Conservation (phyloP, 2,888 invertebrate species). For the Lasioglossum marginatum region DNA sequence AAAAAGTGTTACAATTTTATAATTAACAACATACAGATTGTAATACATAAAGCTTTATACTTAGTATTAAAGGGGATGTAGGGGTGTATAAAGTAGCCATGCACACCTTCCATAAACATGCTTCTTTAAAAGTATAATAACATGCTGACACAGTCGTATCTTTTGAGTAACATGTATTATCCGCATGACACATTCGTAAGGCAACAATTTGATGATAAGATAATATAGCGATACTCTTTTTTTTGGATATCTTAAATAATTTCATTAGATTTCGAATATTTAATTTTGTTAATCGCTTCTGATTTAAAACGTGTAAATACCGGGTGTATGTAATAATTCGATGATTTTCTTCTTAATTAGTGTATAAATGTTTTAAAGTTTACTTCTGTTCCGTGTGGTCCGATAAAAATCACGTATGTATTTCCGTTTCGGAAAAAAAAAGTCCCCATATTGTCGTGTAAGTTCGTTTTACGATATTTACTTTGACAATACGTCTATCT, state of each 20-base stretch:
- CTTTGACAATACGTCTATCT: neutral
- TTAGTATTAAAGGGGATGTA: slow-evolving; percentile 11
- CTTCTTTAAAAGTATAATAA: slow-evolving; percentile 19
- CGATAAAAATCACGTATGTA: neutral
- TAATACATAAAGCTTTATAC: slow-evolving; percentile 16
- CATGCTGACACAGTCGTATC: slow-evolving; percentile 21
- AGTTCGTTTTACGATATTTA: slow-evolving; percentile 17
- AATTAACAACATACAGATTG: neutral
- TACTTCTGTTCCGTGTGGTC: neutral
- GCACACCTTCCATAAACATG: neutral
- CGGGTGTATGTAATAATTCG: neutral
- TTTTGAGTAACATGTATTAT: slow-evolving; percentile 6
- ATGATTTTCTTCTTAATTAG: neutral
- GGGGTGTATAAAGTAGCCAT: neutral
- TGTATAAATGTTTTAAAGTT: neutral
- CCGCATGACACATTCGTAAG: slow-evolving; percentile 13
- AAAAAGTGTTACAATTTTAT: neutral
- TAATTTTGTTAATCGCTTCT: neutral
- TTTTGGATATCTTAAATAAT: neutral
- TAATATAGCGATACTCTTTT: neutral
- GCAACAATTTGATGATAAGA: slow-evolving; percentile 15
- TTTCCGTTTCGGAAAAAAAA: neutral
- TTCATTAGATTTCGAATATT: neutral
- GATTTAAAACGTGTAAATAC: neutral
- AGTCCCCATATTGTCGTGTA: neutral